Evolutionary conservation across 2,888 invertebrate species (phyloP), one percentile per base, ranked within the genome.

Genomic region (Cryptophagus acutangulus): DNA sequence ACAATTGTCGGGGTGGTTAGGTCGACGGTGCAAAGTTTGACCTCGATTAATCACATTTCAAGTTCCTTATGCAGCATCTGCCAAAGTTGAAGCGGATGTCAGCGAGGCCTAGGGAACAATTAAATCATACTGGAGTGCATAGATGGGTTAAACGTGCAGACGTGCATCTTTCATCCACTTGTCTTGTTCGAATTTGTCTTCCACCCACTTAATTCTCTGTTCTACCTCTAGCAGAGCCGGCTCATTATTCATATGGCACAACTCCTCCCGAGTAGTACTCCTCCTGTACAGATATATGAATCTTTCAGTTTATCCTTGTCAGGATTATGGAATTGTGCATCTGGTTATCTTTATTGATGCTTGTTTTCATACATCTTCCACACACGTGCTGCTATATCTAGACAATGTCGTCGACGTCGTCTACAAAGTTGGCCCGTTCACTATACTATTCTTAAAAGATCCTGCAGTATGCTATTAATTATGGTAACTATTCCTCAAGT

Each of bases 121-220:
- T 41, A 41, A 41, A 41, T 41, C 41, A 41, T 41, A 38, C 34
- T 33, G 37, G 17, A 41, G 33, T 41, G 41, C 41, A 41, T 33
- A 51, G 52, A 52, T 49, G 47, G 50, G 51, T 52, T 52, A 50
- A 52, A 58, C 52, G 49, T 55, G 59, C 51, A 55, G 61, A 61
- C 59, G 55, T 54, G 50, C 57, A 60, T 61, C 61, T 62, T 61
- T 62, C 61, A 62, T 62, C 58, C 55, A 57, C 58, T 58, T 58
- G 61, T 61, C 61, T 52, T 52, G 43, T 46, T 57, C 58, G 54
- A 61, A 62, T 63, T 61, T 62, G 59, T 60, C 60, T 60, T 58
- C 58, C 61, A 59, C 60, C 60, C 61, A 60, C 61, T 63, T 62
- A 59, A 61, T 62, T 57, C 57, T 45, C 52, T 45, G 51, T 56